A percentile compares a stretch with the other conserved stretches of the same genome.
These are phyloP conservation scores for Agrochola macilenta DNA, from an alignment of 2,888 invertebrate genomes.

Conservation along the genomic window DNA sequence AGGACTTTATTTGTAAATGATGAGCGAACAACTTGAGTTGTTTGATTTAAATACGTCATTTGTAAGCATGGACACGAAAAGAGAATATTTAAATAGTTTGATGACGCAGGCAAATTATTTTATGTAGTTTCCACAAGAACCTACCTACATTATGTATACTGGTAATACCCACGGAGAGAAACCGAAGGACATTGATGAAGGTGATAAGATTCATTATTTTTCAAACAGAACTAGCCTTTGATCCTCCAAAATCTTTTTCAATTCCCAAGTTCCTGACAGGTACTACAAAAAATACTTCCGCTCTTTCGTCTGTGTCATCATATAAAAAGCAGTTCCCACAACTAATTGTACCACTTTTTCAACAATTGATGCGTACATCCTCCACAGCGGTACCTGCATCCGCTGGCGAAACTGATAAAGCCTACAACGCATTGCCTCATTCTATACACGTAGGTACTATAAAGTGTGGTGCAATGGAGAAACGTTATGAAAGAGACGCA, in stretches of 20 bases:
- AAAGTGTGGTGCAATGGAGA: conserved; percentile 64
- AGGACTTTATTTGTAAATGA: conserved; percentile 39
- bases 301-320: conserved; percentile 3
- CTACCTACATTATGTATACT: background rate
- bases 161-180: conserved; percentile 1
- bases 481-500: conserved; percentile 52
- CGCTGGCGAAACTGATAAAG: conserved; percentile 75
- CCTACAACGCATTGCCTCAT: conserved; percentile 70
- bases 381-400: conserved; percentile 62
- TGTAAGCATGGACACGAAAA: conserved; percentile 11
- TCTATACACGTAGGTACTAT: conserved; percentile 66
- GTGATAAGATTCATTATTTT: background rate
- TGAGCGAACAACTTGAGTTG: conserved; percentile 14
- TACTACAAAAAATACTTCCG: conserved; percentile 35
- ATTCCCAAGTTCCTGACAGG: conserved; percentile 2
- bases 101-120: conserved; percentile 7
- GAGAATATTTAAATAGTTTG: conserved; percentile 26
- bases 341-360: conserved; percentile 47
- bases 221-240: background rate
- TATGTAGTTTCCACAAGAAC: background rate
- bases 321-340: conserved; percentile 43
- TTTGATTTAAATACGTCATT: conserved; percentile 32
- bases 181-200: background rate
- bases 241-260: conserved; percentile 1
- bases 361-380: conserved; percentile 64